Conservation (phyloP, 2,797 vertebrate species). For the Antrozous pallidus region DNA sequence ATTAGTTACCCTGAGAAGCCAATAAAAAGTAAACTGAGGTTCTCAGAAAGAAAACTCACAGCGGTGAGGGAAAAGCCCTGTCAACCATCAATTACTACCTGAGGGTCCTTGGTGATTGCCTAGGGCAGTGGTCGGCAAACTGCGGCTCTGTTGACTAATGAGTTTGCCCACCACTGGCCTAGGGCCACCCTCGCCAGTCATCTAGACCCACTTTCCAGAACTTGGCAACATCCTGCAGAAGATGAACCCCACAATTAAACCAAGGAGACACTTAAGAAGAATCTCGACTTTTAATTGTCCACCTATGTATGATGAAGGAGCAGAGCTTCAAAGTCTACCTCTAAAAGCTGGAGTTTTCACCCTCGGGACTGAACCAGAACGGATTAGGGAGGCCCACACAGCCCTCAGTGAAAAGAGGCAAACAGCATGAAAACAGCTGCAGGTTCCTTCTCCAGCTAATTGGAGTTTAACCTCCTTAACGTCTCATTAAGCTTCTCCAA, state of each 20-base stretch:
- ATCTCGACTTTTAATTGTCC: not conserved
- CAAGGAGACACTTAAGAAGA: not conserved
- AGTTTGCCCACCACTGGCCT: too few relatives aligned
- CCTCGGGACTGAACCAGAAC: not conserved
- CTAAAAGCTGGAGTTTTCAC: not conserved
- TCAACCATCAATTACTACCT: not conserved
- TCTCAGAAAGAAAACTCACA: not conserved
- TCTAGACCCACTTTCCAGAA: not conserved
- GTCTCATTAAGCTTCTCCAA: not conserved
- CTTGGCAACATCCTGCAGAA: not conserved
- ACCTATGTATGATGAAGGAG: not conserved
- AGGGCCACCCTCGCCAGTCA: not conserved
- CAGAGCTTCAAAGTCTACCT: not conserved
- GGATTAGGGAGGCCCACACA: fast-evolving
- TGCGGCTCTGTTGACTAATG: too few relatives aligned
- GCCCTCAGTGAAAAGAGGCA: not conserved
- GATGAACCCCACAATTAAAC: not conserved
- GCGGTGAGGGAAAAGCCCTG: not conserved
- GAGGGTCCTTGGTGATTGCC: not conserved
- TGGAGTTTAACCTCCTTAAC: not conserved
- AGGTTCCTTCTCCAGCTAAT: not conserved
- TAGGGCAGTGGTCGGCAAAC: too few relatives aligned
- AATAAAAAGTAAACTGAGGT: not conserved
- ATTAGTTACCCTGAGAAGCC: not conserved
- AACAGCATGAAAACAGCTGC: not conserved